phyloP scores from a whole-genome alignment of 2,113 vertebrate genomes.

The Lycaon pictus region DNA sequence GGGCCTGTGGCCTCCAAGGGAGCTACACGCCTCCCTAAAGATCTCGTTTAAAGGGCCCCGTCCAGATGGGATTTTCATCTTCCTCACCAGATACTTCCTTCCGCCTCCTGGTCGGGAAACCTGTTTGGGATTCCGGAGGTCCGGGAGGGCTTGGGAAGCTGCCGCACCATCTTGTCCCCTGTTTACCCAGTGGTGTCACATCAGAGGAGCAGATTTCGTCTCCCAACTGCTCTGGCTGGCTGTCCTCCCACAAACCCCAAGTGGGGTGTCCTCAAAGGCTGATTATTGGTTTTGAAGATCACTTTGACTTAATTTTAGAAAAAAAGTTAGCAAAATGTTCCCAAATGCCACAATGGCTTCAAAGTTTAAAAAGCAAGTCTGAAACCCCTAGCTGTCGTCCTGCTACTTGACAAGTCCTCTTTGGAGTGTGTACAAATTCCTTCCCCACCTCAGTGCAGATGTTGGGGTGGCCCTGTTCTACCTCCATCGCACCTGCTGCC shows the following conservation, averaged over 20 bases:
- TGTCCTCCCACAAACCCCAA: background rate
- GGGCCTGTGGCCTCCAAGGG: background rate
- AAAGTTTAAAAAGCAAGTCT: background rate
- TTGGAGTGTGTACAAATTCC: background rate
- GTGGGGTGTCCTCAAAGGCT: background rate
- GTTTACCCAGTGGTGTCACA: background rate
- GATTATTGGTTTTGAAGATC: slow-evolving; percentile 42
- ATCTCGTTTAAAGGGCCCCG: slow-evolving; percentile 60
- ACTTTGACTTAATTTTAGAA: slow-evolving; percentile 54
- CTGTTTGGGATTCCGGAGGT: background rate
- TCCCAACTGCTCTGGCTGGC: background rate
- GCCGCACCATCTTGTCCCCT: background rate
- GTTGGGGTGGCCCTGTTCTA: accelerated
- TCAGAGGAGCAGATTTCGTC: background rate
- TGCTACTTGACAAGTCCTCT: background rate
- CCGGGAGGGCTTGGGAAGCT: background rate
- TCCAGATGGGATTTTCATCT: slow-evolving; percentile 16
- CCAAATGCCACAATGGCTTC: background rate
- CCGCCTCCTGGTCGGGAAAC: background rate
- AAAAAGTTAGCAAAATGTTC: background rate
- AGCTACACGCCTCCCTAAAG: background rate
- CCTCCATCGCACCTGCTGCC: background rate
- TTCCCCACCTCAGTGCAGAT: background rate
- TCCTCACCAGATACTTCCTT: background rate
- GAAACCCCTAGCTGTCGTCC: background rate